phyloP scores from a whole-genome alignment of 2,797 vertebrate species.

The Xenentodon cancila region DNA sequence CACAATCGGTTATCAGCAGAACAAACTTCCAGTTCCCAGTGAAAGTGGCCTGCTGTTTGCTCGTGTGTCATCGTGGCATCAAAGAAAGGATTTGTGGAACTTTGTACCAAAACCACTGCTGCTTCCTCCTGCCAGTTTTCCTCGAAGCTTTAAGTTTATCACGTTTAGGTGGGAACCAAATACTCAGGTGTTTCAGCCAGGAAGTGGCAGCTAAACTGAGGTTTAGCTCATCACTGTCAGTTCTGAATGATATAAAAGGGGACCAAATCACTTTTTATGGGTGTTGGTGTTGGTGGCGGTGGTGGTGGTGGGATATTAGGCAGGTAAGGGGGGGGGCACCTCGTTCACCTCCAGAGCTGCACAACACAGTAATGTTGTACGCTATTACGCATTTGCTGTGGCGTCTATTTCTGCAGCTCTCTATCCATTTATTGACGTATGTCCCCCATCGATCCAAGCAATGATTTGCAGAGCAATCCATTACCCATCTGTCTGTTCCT shows the following conservation, averaged over 20 bases:
- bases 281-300: too few relatives aligned
- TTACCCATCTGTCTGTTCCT: constrained; percentile 81
- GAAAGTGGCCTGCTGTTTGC: constrained; percentile 30
- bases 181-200: constrained; percentile 15
- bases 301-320: too few relatives aligned
- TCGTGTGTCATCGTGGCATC: background rate
- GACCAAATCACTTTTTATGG: constrained; percentile 64
- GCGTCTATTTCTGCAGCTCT: constrained; percentile 78
- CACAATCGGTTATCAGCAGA: constrained; percentile 33
- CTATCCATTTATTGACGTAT: constrained; percentile 82
- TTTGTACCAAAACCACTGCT: constrained; percentile 38
- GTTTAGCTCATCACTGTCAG: constrained; percentile 63
- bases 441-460: constrained; percentile 76
- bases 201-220: constrained; percentile 49
- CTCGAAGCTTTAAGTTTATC: constrained; percentile 20
- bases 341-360: constrained; percentile 36
- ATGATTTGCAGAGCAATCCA: constrained; percentile 81
- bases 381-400: constrained; percentile 60
- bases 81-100: constrained; percentile 35
- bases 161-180: constrained; percentile 44
- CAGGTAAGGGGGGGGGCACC: constrained; percentile 37
- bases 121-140: constrained; percentile 35
- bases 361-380: constrained; percentile 59
- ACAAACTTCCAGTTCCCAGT: constrained; percentile 39
- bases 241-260: constrained; percentile 73